phyloP scores from a whole-genome alignment of 2,888 invertebrate genomes.

The Caenorhabditis doughertyi region DNA sequence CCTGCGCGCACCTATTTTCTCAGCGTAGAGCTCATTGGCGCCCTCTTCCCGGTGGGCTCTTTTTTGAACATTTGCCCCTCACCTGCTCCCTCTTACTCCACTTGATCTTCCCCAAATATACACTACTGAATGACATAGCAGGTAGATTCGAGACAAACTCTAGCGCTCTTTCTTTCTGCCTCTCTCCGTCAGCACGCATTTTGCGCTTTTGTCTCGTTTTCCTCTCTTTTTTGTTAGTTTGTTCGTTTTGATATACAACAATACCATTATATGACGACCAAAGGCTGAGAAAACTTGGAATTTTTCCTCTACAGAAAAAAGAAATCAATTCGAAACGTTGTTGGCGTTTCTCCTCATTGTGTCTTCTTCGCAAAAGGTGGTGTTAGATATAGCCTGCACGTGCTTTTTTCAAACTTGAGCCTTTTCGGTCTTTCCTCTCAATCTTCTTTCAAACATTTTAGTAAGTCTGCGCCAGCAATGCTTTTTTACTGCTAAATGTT shows the following conservation, averaged over 20 bases:
- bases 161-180: slow-evolving; percentile 19
- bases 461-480: too few species aligned
- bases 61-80: slow-evolving; percentile 15
- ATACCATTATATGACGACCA: slow-evolving; percentile 33
- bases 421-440: neutral
- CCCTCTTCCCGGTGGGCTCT: slow-evolving; percentile 13
- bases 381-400: neutral
- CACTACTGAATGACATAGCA: slow-evolving; percentile 40
- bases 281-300: slow-evolving; percentile 21
- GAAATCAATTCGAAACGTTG: slow-evolving; percentile 1
- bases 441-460: too few species aligned
- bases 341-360: neutral
- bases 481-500: too few species aligned
- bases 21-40: slow-evolving; percentile 18
- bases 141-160: slow-evolving; percentile 28
- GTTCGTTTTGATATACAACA: slow-evolving; percentile 33
- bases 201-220: slow-evolving; percentile 44
- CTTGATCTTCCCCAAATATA: slow-evolving; percentile 44
- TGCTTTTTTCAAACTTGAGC: neutral
- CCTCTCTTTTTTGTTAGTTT: slow-evolving; percentile 33
- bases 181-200: slow-evolving; percentile 33
- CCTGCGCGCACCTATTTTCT: slow-evolving; percentile 9
- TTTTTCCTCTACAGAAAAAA: neutral
- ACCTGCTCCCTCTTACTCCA: slow-evolving; percentile 23
- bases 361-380: neutral